Evolutionary conservation across 1,140 invertebrate genomes (phyloP), one percentile per base, ranked within the genome.

Genomic region (Dendroctonus ponderosae): DNA sequence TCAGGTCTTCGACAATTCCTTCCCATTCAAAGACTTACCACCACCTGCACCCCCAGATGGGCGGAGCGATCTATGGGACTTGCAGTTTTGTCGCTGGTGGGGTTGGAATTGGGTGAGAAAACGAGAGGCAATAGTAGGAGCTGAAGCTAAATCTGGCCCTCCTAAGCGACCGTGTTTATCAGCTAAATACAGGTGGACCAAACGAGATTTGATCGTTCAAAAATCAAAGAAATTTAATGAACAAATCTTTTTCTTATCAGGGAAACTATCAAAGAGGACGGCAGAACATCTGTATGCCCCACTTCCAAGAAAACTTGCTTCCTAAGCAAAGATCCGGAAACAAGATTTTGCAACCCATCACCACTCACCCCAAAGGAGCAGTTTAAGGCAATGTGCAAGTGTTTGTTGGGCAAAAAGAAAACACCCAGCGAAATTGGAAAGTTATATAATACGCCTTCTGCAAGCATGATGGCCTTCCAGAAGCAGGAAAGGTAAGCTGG

Each of bases 61-160:
- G 41, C 12, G 57, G 6, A 38, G 9, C 7, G 65, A 70, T 52
- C 12, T 63, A 9, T 70, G 68, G 68, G 68, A 70, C 46, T 50
- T 70, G 39, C 68, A 70, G 39, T 70, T 70, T 57, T 70, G 68
- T 42, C 58, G 68, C 40, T 70, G 64, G 65, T 70, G 68, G 68
- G 68, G 68, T 8, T 70, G 68, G 68, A 70, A 70, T 58, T 70
- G 68, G 68, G 59, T 70, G 4, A 37, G 53, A 11, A 66, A 67
- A 59, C 42, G 50, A 7, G 62, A 69, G 40, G 12, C 60, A n/a
- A 39, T 14, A n/a, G 15, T 3, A 43, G 56, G 46, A 12, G 7
- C 53, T 9, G 9, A 46, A 14, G 12, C 26, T 26, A 26, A 26
- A 26, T n/a, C n/a, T n/a, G n/a, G n/a, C n/a, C n/a, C n/a, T n/a